Base-by-base conservation (phyloP, 2,797 vertebrate genomes). In the Lutra lutra region DNA sequence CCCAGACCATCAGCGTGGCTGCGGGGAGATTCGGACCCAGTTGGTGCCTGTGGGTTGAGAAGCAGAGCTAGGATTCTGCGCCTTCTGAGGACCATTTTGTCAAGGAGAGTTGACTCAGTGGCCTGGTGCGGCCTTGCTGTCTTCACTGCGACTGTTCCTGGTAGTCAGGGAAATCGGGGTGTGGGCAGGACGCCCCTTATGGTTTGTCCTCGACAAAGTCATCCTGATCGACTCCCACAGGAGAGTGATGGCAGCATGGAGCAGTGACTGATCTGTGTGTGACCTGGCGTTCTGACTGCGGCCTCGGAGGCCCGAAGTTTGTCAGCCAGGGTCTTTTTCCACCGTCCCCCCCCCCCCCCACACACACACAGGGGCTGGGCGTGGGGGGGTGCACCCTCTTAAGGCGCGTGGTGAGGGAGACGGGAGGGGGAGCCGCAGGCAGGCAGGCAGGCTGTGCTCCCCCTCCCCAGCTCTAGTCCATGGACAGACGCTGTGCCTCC, bases 391-490 rank as follows among this genome's bases (percentile, higher is more conserved):
- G 87, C 97, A 91, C 66, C 96, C 96, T 97, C 86, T 97, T 70
- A 86, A 91, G 90, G 40, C 54, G 25, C 20, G 66, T 87, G 92
- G 98, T 94, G 95, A 88, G 51, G 38, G 51, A 27, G 32, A 32
- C 10, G 0, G 32, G 94, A 98, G 98, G 98, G 98, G 93, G 91
- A 20, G 64, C 99, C 99, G 99, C 99, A 98, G 99, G 98, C 99
- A 98, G 98, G 99, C 99, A 98, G 99, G 14, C 40, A 10, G 8
- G 11, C 56, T 32, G 7, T 43, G 40, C 46, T 48, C n/a, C 98
- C 99, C 99, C 97, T 98, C 98, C 95, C 95, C 94, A 86, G 70
- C 91, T 46, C 38, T 43, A 84, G 98, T 87, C 96, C 97, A 73
- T 95, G 98, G 97, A 98, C 98, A 98, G 98, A 98, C 96, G 92